Percentiles rank a stretch among this genome's conserved stretches.
Evolutionary conservation across 2,113 vertebrate genomes (phyloP).

Genomic region (Phaethornis superciliosus): DNA sequence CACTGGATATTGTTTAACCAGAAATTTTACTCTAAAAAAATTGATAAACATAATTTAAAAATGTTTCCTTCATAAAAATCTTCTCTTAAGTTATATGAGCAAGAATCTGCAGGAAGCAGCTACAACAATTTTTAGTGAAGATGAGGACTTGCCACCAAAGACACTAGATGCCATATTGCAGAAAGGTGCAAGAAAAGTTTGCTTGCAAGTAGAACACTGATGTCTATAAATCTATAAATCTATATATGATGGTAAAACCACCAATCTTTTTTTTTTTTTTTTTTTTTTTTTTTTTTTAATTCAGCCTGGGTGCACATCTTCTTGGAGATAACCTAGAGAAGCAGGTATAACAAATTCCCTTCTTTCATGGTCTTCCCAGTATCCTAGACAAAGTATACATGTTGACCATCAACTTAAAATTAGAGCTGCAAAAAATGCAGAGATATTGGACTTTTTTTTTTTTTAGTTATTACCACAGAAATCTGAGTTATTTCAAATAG

Average conservation of each 20-base stretch:
- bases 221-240: neutral
- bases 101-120: neutral
- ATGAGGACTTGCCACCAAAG: neutral
- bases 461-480: neutral
- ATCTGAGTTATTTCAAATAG: neutral
- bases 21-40: neutral
- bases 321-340: neutral
- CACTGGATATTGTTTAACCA: neutral
- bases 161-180: neutral
- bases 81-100: neutral
- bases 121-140: neutral
- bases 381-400: neutral
- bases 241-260: neutral
- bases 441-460: neutral
- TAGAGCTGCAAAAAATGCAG: neutral
- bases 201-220: neutral
- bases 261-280: rapidly evolving
- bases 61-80: neutral
- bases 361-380: neutral
- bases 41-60: neutral
- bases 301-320: neutral
- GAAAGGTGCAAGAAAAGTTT: neutral
- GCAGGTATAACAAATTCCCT: neutral
- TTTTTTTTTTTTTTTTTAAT: no score
- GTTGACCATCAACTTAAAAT: neutral